Conservation (phyloP, 2,797 vertebrate species). For the Margarornis squamiger region DNA sequence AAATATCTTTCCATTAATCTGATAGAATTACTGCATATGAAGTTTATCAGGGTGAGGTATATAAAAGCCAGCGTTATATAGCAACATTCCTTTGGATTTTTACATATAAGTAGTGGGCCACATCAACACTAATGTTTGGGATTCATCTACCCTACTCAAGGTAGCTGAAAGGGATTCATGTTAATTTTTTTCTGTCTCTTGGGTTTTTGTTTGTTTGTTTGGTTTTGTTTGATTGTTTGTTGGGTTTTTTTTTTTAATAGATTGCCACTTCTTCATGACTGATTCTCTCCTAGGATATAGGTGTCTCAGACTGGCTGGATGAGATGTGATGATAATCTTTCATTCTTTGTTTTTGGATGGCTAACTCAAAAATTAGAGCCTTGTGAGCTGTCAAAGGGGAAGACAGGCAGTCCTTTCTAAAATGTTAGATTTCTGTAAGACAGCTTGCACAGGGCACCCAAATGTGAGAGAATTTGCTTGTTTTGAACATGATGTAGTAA, state of each 20-base stretch:
- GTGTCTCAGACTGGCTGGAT: not conserved
- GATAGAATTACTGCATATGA: not conserved
- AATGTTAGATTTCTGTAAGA: not conserved
- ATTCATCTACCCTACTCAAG: not conserved
- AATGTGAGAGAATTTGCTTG: not conserved
- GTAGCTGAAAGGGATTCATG: not conserved
- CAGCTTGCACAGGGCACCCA: not conserved
- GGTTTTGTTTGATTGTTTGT: too few relatives aligned
- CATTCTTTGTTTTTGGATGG: not conserved
- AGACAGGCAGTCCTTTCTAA: not conserved
- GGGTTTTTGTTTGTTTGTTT: not conserved
- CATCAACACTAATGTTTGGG: not conserved
- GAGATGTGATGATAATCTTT: not conserved
- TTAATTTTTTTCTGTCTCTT: not conserved
- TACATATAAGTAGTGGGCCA: not conserved
- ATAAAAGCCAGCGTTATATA: not conserved
- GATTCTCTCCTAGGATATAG: not conserved
- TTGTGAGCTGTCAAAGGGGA: not conserved
- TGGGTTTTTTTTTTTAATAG: not conserved
- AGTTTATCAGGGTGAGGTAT: not conserved
- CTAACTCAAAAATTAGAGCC: not conserved
- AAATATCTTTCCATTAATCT: not conserved
- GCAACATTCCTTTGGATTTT: not conserved
- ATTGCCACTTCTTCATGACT: not conserved
- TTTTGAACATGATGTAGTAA: not conserved